phyloP scores from a whole-genome alignment of 2,113 vertebrate genomes.

The Cepphus grylle region DNA sequence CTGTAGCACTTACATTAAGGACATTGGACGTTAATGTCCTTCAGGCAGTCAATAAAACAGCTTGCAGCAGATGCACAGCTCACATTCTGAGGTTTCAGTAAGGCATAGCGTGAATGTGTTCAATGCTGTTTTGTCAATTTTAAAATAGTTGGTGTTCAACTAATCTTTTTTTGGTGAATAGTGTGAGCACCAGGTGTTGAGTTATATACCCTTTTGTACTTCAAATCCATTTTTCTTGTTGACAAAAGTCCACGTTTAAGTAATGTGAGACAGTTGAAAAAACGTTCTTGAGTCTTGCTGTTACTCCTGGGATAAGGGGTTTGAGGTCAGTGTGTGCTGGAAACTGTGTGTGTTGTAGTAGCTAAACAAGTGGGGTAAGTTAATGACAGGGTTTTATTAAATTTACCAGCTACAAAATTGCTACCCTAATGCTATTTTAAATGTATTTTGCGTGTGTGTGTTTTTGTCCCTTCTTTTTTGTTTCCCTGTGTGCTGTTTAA shows the following conservation, averaged over 20 bases:
- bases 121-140: background rate
- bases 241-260: background rate
- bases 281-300: background rate
- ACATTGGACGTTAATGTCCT: background rate
- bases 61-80: background rate
- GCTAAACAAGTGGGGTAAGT: background rate
- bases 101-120: background rate
- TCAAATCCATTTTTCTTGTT: background rate
- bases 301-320: background rate
- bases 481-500: slow-evolving; percentile 26
- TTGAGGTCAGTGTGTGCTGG: background rate
- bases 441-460: background rate
- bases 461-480: background rate
- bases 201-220: background rate
- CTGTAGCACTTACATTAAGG: background rate
- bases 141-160: background rate
- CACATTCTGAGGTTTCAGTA: background rate
- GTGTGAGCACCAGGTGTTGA: background rate
- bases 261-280: background rate
- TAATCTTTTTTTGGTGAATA: background rate
- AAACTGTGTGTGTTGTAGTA: background rate
- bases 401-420: background rate
- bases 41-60: background rate
- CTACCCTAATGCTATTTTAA: background rate
- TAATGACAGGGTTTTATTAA: background rate